phyloP scores from a whole-genome alignment of 2,113 vertebrate species.

The Tylochromis polylepis region DNA sequence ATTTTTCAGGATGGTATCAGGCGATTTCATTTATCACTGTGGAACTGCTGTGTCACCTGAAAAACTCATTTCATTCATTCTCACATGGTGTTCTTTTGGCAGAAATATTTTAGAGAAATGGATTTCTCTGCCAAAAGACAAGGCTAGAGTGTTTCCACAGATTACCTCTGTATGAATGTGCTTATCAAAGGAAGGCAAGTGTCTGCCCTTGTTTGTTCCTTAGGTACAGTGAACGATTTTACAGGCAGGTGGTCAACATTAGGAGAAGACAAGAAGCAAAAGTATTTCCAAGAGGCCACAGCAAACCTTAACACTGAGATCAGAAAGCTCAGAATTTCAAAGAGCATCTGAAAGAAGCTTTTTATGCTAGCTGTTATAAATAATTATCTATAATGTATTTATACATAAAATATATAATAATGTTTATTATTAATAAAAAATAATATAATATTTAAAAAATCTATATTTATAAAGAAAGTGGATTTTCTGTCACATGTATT shows the following conservation, averaged over 20 bases:
- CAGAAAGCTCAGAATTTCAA: background rate
- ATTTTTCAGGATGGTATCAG: background rate
- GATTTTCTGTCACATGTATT: background rate
- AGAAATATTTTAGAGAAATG: background rate
- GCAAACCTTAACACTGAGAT: background rate
- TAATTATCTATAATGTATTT: too few species aligned
- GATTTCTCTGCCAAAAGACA: background rate
- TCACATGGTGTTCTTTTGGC: background rate
- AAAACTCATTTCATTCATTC: background rate
- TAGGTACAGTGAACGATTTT: too few species aligned
- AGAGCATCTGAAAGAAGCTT: too few species aligned
- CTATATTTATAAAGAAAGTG: background rate
- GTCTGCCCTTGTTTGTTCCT: too few species aligned
- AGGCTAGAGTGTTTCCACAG: background rate
- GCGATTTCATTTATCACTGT: background rate
- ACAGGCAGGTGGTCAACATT: too few species aligned
- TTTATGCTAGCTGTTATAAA: background rate
- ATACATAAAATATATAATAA: too few species aligned
- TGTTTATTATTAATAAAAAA: background rate
- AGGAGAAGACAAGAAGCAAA: background rate
- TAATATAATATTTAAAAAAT: background rate
- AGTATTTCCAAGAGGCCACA: background rate
- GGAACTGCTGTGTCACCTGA: background rate
- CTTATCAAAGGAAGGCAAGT: too few species aligned
- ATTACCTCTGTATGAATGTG: too few species aligned